These are phyloP conservation scores for Acanthosepion pharaonis DNA, from an alignment of 2,888 invertebrate genomes.

Conservation along the genomic window DNA sequence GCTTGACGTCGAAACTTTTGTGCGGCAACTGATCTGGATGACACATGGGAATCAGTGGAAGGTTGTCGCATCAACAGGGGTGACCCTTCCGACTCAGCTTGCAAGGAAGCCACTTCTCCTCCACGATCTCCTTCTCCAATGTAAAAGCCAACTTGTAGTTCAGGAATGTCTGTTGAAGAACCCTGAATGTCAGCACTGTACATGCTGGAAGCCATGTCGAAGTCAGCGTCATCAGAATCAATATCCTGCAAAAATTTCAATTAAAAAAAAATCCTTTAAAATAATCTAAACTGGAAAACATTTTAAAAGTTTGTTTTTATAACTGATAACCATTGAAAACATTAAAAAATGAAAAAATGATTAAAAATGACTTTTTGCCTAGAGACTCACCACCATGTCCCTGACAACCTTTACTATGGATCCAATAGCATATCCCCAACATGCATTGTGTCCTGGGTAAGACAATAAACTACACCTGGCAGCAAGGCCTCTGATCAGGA, in stretches of 20 bases:
- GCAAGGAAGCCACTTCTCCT: slow-evolving; percentile 38
- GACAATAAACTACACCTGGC: too few relatives aligned
- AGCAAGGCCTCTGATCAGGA: too few relatives aligned
- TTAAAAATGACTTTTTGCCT: too few relatives aligned
- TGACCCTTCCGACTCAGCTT: neutral
- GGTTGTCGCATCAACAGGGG: slow-evolving; percentile 36
- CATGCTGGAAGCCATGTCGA: slow-evolving; percentile 44
- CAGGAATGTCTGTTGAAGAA: slow-evolving; percentile 40
- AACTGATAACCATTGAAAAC: too few relatives aligned
- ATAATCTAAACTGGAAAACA: too few relatives aligned
- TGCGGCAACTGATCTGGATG: slow-evolving; percentile 50
- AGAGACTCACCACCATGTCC: too few relatives aligned
- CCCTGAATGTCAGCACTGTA: neutral
- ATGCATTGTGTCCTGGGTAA: too few relatives aligned
- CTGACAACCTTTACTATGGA: too few relatives aligned
- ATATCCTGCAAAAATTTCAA: neutral
- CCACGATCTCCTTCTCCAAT: slow-evolving; percentile 51
- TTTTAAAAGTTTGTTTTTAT: too few relatives aligned
- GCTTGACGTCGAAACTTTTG: slow-evolving; percentile 50
- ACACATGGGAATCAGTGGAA: neutral
- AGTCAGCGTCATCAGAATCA: slow-evolving; percentile 42
- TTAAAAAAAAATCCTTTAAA: neutral
- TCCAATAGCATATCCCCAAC: too few relatives aligned
- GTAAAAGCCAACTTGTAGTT: slow-evolving; percentile 50
- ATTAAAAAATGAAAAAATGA: too few relatives aligned